Conservation (phyloP, 2,113 vertebrate genomes). For the Nycticorax nycticorax region DNA sequence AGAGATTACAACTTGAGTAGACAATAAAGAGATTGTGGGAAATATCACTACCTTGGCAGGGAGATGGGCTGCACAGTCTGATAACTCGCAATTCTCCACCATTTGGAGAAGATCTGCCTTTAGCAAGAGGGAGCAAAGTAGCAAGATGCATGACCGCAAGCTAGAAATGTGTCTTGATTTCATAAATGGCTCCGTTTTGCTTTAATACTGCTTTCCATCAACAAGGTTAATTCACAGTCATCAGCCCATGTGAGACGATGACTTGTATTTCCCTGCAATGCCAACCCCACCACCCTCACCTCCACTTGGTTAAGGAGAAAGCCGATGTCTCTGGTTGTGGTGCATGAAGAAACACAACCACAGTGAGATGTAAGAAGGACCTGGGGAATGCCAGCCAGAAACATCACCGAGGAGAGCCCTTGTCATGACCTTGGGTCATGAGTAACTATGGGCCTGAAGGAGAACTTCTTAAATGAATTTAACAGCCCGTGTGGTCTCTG, state of each 20-base stretch:
- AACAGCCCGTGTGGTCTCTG: not conserved
- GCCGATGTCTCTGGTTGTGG: not conserved
- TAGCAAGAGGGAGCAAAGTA: not conserved
- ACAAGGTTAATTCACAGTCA: not conserved
- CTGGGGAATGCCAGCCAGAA: not conserved
- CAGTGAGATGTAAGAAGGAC: not conserved
- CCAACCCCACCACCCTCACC: not conserved
- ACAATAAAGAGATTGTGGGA: not conserved
- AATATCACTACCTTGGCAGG: not conserved
- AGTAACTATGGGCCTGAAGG: not conserved
- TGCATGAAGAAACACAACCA: not conserved
- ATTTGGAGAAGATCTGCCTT: not conserved
- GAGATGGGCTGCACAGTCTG: not conserved
- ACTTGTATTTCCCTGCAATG: not conserved
- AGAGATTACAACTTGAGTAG: not conserved
- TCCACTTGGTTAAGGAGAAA: not conserved
- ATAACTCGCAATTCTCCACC: not conserved
- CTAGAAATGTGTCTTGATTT: not conserved
- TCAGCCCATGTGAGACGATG: not conserved
- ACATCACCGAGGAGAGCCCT: not conserved
- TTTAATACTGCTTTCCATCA: not conserved
- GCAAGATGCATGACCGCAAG: not conserved
- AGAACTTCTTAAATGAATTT: not conserved
- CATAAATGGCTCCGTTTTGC: not conserved
- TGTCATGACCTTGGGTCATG: not conserved